Evolutionary conservation across 2,888 invertebrate genomes (phyloP), one percentile per base, ranked within the genome.

Genomic region (Ctena decussata): DNA sequence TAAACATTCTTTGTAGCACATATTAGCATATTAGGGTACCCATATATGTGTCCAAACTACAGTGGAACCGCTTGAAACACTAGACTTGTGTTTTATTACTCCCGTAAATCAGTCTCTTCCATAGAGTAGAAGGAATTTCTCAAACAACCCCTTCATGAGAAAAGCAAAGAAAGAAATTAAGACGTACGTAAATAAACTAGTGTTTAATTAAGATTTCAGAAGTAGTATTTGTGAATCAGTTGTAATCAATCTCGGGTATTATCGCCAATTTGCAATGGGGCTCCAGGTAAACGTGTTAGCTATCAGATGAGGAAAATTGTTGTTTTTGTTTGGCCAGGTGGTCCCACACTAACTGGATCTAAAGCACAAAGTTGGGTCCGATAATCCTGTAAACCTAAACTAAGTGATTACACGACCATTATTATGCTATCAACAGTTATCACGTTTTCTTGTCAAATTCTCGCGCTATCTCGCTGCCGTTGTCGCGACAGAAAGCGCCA

Each of bases 401-500:
- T 39, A 44, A 69, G 69, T 71, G 80, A 87, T 87, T 87, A 82
- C 75, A 77, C 49, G 57, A 74, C 84, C 77, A 87, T 87, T 87
- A 88, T 85, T 84, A 53, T 49, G n/a, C 71, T 86, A 89, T 86
- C 88, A 84, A 49, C 69, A 86, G 77, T 82, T 89, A 89, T 89
- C 88, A 77, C 88, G 46, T 70, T 82, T 84, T 86, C 86, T 88
- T 80, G 82, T 78, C 82, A 84, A 88, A 71, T 86, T 89, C 88
- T 82, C 86, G 82, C 85, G 88, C 84, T 89, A 84, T 77, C 70
- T 77, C 79, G 65, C 57, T 69, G 46, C 82, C 73, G 83, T 82
- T 84, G 88, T 82, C 86, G 86, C 88, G 84, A 84, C 86, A 76
- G 35, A 65, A 32, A 11, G 21, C 21, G 65, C 21, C 30, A 46